These are phyloP conservation scores for Oxystoma pomonae DNA, from an alignment of 2,888 invertebrate genomes.

Conservation along the genomic window DNA sequence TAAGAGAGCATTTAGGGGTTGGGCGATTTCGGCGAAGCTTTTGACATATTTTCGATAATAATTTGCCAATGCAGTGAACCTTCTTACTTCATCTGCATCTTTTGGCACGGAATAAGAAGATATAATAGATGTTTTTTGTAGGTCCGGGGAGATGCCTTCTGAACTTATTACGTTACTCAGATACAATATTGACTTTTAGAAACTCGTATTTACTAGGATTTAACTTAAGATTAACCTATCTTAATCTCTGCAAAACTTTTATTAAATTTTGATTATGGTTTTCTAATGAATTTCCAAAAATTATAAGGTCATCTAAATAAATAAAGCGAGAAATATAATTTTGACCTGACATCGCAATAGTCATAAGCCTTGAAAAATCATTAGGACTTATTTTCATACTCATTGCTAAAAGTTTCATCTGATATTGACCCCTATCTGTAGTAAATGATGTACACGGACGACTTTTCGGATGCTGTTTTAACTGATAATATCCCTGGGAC, in stretches of 20 bases:
- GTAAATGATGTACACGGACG: constrained; percentile 28
- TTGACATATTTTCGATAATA: constrained; percentile 12
- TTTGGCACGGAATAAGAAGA: constrained; percentile 5
- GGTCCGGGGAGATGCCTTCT: constrained; percentile 12
- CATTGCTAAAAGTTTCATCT: constrained; percentile 21
- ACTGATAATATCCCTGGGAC: constrained; percentile 31
- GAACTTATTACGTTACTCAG: constrained; percentile 14
- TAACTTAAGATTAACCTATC: too few relatives aligned
- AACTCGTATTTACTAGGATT: constrained; percentile 18
- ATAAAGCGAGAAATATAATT: background rate
- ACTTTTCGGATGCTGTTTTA: constrained; percentile 22
- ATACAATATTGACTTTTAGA: constrained; percentile 15
- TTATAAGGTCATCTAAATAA: background rate
- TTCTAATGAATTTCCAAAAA: background rate
- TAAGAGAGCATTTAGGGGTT: background rate
- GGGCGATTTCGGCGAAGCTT: constrained; percentile 12
- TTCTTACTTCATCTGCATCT: constrained; percentile 5
- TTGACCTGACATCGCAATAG: background rate
- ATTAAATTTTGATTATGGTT: background rate
- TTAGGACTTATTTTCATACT: background rate
- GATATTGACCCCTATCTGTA: constrained; percentile 29
- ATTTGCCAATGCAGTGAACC: background rate
- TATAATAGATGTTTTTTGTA: background rate
- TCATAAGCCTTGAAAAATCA: background rate
- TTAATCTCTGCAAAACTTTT: too few relatives aligned